Conservation (phyloP, 2,797 vertebrate species). For the Crax fasciolata region DNA sequence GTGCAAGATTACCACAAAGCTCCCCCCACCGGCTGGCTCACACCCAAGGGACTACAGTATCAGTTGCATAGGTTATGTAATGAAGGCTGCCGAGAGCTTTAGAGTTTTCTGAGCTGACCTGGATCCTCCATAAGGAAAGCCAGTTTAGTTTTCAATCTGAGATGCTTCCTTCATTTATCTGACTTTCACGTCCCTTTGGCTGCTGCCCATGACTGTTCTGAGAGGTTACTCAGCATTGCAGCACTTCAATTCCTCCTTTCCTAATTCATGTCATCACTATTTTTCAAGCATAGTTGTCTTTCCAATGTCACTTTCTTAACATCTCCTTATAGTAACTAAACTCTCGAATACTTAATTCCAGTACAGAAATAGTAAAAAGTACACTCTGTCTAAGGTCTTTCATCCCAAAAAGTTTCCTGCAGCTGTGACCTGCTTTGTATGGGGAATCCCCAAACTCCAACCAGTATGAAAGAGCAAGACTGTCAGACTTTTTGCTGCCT, state of each 20-base stretch:
- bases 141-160: neutral
- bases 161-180: neutral
- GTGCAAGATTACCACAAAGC: neutral
- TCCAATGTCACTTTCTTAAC: neutral
- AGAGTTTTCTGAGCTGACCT: neutral
- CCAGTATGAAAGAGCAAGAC: neutral
- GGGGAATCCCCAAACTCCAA: neutral
- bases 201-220: neutral
- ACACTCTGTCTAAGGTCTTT: neutral
- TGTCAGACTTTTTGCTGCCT: neutral
- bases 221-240: neutral
- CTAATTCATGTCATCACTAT: neutral
- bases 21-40: neutral
- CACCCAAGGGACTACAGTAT: neutral
- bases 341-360: neutral
- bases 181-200: neutral
- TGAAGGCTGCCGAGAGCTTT: conserved; percentile 6
- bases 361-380: neutral
- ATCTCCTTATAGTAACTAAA: neutral
- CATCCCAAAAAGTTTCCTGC: neutral
- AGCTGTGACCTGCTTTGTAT: neutral
- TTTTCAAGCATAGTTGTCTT: neutral
- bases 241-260: neutral
- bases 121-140: neutral
- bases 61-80: neutral